These are phyloP conservation scores for Zeuzera pyrina DNA, from an alignment of 2,888 invertebrate genomes.

Conservation along the genomic window DNA sequence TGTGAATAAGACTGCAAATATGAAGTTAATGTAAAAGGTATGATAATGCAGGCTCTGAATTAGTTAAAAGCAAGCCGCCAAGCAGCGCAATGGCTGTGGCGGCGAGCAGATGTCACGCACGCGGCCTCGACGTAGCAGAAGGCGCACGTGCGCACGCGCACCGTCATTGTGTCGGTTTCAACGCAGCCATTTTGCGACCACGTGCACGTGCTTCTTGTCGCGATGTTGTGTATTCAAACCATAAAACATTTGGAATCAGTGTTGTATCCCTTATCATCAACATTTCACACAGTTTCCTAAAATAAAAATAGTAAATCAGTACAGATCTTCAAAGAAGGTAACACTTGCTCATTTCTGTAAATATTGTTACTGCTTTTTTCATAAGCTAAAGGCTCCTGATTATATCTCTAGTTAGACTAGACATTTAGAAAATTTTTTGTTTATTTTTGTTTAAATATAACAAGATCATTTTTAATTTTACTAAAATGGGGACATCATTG, in stretches of 20 bases:
- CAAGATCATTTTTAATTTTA: too few relatives aligned
- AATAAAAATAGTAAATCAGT: conserved; percentile 27
- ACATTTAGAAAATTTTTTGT: too few relatives aligned
- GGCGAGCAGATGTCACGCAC: conserved; percentile 64
- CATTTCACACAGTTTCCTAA: conserved; percentile 88
- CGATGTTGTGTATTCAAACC: conserved; percentile 94
- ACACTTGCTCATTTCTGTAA: too few relatives aligned
- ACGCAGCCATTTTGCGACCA: conserved; percentile 84
- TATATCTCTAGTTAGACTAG: too few relatives aligned
- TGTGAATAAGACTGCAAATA: too few relatives aligned
- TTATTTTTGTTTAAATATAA: too few relatives aligned
- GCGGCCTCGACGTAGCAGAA: too few relatives aligned
- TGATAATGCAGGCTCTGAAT: conserved; percentile 29
- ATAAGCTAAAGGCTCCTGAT: too few relatives aligned
- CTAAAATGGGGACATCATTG: too few relatives aligned
- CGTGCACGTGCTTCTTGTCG: conserved; percentile 87
- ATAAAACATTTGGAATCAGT: conserved; percentile 91
- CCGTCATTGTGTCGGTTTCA: conserved; percentile 87
- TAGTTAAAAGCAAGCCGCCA: conserved; percentile 42
- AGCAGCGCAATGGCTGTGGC: conserved; percentile 47
- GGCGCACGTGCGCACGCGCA: conserved; percentile 69
- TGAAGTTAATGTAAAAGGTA: too few relatives aligned
- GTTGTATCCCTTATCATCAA: conserved; percentile 90
- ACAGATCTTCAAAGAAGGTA: too few relatives aligned
- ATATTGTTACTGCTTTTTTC: too few relatives aligned